Percentiles rank a stretch among this genome's conserved stretches.
These are phyloP conservation scores for Busseola fusca DNA, from an alignment of 2,888 invertebrate genomes.

Conservation along the genomic window DNA sequence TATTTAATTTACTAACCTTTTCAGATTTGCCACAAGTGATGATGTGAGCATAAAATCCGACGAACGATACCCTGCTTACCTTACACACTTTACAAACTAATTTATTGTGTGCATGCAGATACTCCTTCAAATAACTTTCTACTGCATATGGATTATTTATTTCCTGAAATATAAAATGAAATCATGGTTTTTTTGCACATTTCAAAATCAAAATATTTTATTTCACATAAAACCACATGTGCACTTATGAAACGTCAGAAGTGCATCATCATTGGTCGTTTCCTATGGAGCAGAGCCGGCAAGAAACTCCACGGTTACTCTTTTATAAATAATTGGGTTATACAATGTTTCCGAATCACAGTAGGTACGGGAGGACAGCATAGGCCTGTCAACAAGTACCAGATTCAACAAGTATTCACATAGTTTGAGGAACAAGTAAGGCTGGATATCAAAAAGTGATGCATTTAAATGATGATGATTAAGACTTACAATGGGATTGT, in stretches of 20 bases:
- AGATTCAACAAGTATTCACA: too few species aligned
- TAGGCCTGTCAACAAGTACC: too few species aligned
- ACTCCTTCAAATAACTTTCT: slow-evolving; percentile 68
- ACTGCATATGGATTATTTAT: slow-evolving; percentile 60
- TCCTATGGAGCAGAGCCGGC: too few species aligned
- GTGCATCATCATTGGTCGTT: too few species aligned
- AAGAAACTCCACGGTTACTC: too few species aligned
- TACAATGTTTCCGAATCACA: too few species aligned
- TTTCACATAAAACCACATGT: too few species aligned
- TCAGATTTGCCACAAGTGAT: slow-evolving; percentile 89
- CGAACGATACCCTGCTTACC: slow-evolving; percentile 80
- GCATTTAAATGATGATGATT: background rate
- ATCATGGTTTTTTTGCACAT: slow-evolving; percentile 8
- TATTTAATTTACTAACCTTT: slow-evolving; percentile 74
- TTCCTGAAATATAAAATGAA: slow-evolving; percentile 59
- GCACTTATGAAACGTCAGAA: too few species aligned
- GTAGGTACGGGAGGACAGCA: too few species aligned
- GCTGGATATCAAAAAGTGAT: background rate
- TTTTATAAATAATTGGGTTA: too few species aligned
- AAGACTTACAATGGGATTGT: slow-evolving; percentile 83
- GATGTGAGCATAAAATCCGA: slow-evolving; percentile 89
- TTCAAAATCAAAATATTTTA: too few species aligned
- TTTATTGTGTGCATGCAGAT: slow-evolving; percentile 75
- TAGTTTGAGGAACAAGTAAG: background rate
- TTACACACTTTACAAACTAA: slow-evolving; percentile 84